Base-by-base conservation (phyloP, 2,888 invertebrate genomes). In the Cepaea hortensis region DNA sequence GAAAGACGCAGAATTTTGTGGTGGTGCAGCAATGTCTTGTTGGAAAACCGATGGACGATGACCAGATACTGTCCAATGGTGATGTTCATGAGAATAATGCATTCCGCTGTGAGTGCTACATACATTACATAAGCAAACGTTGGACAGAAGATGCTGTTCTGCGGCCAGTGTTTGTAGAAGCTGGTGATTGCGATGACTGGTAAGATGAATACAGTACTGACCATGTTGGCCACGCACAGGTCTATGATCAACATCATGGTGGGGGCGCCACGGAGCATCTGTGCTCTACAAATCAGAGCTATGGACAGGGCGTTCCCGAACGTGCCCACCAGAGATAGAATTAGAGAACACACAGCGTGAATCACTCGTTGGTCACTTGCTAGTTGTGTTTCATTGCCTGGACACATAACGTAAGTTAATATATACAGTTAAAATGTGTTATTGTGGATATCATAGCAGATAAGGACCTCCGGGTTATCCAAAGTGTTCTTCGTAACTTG, bases 191-290 rank as follows among this genome's bases (percentile, higher is more conserved):
- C 81, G 2, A 85, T 81, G 50, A 85, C 18, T 6, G 85, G 85
- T 75, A 85, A 48, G 3, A 81, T 35, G 0, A 85, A 11, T 23
- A 55, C 13, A 3, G 81, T 85, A 35, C 62, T 81, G 2, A 85
- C 73, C 61, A 85, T 35, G 72, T 85, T 85, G 55, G 85, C 81
- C 0, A 73, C 46, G 50, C 85, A 85, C 48, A 85, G 55, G 73
- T 81, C 81, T 23, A 85, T 23, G 18, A 85, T 73, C 55, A 85
- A 20, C 81, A 81, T 62, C 85, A 85, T 85, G 3, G 85, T 75
- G 7, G 80, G 85, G 11, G 35, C 72, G 3, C 46, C 13, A 9
- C 73, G 72, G 3, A 61, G 18, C 85, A 81, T 70, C 35, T 79
- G 46, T 0, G 46, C 68, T 62, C 65, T 81, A 48, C 72, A 81